Percentiles rank a stretch among this genome's conserved stretches.
Evolutionary conservation across 1,140 invertebrate species (phyloP).

Genomic region (Brachionus plicatilis): DNA sequence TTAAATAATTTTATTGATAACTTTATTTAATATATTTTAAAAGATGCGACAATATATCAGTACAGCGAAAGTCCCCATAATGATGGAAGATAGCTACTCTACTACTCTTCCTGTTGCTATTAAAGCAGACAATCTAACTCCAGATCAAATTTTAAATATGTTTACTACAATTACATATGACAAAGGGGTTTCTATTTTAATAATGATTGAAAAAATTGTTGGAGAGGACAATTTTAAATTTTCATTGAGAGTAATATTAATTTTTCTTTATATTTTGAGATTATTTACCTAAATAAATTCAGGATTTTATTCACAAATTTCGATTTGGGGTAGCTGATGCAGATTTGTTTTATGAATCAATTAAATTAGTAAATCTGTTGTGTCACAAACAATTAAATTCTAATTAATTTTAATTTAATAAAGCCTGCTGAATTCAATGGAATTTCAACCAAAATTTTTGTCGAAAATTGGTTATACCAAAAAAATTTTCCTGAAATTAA

Average conservation of each 20-base stretch:
- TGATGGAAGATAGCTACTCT: conserved; percentile 32
- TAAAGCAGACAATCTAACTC: background rate
- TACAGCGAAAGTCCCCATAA: background rate
- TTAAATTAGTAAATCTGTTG: background rate
- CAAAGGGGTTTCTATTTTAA: conserved; percentile 49
- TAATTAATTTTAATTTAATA: background rate
- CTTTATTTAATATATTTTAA: background rate
- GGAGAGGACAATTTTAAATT: background rate
- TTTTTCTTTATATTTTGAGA: background rate
- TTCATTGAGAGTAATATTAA: background rate
- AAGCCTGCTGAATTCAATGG: conserved; percentile 5
- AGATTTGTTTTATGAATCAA: conserved; percentile 10
- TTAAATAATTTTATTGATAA: background rate
- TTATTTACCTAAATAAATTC: background rate
- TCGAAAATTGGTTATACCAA: conserved; percentile 31
- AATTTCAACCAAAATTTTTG: background rate
- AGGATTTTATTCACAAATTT: background rate
- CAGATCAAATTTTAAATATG: conserved; percentile 76
- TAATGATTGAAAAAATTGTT: background rate
- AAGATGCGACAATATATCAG: conserved; percentile 13
- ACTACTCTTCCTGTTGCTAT: background rate
- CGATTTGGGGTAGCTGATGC: background rate
- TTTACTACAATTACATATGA: conserved; percentile 87
- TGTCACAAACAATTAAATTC: background rate
- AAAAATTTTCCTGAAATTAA: conserved; percentile 29